A percentile compares a stretch with the other conserved stretches of the same genome.
Evolutionary conservation across 2,797 vertebrate genomes (phyloP).

Genomic region (Epinephelus malabaricus): DNA sequence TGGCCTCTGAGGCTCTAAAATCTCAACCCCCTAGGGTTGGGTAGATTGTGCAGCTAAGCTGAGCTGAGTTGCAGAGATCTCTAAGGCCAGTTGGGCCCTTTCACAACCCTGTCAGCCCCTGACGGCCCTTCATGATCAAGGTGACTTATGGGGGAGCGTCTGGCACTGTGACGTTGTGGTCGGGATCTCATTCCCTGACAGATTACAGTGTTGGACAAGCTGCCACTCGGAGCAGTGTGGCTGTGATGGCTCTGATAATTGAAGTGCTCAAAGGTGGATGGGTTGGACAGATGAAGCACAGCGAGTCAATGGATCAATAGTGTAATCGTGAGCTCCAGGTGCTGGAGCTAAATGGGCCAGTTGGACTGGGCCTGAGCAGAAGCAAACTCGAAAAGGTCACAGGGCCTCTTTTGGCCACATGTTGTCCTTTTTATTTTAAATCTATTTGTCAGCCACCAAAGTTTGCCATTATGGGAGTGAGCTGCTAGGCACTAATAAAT

Average conservation of each 20-base stretch:
- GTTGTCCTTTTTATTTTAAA: constrained; percentile 51
- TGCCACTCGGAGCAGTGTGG: constrained; percentile 79
- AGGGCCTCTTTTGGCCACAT: constrained; percentile 39
- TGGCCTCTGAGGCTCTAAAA: constrained; percentile 31
- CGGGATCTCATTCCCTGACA: constrained; percentile 82
- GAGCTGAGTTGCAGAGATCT: constrained; percentile 59
- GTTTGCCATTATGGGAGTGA: constrained; percentile 50
- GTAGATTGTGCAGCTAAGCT: constrained; percentile 59
- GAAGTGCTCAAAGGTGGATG: constrained; percentile 83
- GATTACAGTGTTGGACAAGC: constrained; percentile 85
- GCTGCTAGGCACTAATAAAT: constrained; percentile 53
- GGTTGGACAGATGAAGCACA: constrained; percentile 82
- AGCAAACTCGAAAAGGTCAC: constrained; percentile 59
- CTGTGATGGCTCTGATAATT: constrained; percentile 87
- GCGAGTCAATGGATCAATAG: constrained; percentile 84
- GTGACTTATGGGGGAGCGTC: constrained; percentile 81
- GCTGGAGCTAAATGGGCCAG: constrained; percentile 70
- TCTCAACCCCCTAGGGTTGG: constrained; percentile 20
- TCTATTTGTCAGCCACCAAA: constrained; percentile 51
- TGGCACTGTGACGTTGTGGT: constrained; percentile 68
- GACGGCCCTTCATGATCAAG: constrained; percentile 80
- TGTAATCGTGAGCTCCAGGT: constrained; percentile 82
- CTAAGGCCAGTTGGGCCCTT: constrained; percentile 60
- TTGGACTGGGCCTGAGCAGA: constrained; percentile 54
- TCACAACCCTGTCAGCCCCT: constrained; percentile 69